Evolutionary conservation across 2,113 vertebrate genomes (phyloP), one percentile per base, ranked within the genome.

Genomic region (Pachypanchax playfairii): DNA sequence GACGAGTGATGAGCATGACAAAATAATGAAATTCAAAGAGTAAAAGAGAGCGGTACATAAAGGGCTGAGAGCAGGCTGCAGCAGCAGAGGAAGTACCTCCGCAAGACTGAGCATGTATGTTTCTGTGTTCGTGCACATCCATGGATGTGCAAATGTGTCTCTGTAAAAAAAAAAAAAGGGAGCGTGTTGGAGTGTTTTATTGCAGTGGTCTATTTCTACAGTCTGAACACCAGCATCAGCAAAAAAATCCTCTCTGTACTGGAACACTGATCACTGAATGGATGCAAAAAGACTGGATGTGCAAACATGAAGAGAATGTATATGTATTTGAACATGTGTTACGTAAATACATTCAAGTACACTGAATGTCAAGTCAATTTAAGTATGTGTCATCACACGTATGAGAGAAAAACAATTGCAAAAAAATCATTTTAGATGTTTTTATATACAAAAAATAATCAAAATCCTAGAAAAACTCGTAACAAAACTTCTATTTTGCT

Each of bases 161-260:
- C 9, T 54, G 25, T 52, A 35, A 61, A 80, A 64, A 46, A 53
- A 70, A 66, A 43, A 46, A 53, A 70, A 66, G 43, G 55, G 50
- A 57, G 54, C 9, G 17, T 77, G 53, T 65, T 48, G 44, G 38
- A 44, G 35, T 55, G 68, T 56, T 64, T 70, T 52, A 79, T 51
- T 55, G 88, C 73, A 71, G 70, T 88, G 88, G 87, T 87, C 87
- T 89, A 88, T 84, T 91, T 91, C 76, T 81, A 79, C 66, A 77
- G 60, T 85, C 68, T 80, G 65, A 84, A 70, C 68, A 81, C 75
- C 80, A 84, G 82, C 74, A 66, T 88, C 73, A 83, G 87, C 78
- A 78, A 68, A 83, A 86, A n/a, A n/a, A 81, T 49, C 58, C 52
- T 64, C 50, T 76, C 55, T 65, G 51, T 65, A 49, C 62, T 48